A percentile compares a stretch with the other conserved stretches of the same genome.
phyloP scores from a whole-genome alignment of 2,888 invertebrate species.

The Myathropa florea region DNA sequence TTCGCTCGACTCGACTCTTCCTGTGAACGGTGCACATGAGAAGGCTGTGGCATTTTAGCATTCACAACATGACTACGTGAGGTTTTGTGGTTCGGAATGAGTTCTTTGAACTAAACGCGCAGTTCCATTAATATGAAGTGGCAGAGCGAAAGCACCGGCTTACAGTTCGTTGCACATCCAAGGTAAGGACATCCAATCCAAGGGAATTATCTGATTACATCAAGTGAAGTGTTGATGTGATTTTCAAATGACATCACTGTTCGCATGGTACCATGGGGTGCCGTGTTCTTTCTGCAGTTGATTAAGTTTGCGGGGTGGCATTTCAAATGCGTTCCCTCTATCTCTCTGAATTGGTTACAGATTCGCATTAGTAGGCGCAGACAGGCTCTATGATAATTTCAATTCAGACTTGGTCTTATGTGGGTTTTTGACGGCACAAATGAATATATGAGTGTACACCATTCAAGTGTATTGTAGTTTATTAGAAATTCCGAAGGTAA shows the following conservation, averaged over 20 bases:
- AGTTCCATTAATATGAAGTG: not conserved
- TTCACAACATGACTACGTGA: slow-evolving; percentile 4
- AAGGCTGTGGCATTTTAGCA: not conserved
- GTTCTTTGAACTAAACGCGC: slow-evolving; percentile 26
- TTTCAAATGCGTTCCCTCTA: not conserved
- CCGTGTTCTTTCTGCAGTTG: not conserved
- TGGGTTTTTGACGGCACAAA: no score
- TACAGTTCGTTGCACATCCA: not conserved
- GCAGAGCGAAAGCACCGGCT: not conserved
- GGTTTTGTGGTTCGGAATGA: slow-evolving; percentile 31
- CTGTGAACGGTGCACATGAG: slow-evolving; percentile 4
- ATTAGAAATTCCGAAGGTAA: no score
- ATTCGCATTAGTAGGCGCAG: not conserved
- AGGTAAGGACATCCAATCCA: slow-evolving; percentile 26
- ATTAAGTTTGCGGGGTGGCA: slow-evolving; percentile 19
- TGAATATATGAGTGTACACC: no score
- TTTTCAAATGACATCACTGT: not conserved
- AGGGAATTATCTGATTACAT: slow-evolving; percentile 36
- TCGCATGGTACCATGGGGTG: not conserved
- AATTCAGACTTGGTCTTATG: no score
- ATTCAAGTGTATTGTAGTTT: no score
- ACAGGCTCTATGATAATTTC: not conserved
- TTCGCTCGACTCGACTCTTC: slow-evolving; percentile 28
- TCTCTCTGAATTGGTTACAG: not conserved
- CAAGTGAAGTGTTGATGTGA: slow-evolving; percentile 14